Conservation (phyloP, 2,888 invertebrate species). For the Thera obeliscata region DNA sequence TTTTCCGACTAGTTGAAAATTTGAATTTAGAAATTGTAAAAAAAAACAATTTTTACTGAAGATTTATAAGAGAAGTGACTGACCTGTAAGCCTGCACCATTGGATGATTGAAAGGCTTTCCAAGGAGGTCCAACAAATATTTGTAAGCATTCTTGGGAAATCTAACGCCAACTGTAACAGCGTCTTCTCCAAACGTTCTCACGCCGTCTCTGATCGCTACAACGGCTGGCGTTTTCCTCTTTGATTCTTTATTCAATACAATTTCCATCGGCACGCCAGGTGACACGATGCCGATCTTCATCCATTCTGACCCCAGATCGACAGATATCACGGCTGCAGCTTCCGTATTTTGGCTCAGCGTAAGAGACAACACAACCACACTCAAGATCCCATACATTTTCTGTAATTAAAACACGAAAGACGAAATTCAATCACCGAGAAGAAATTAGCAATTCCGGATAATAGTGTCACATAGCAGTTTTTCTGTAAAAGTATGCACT, state of each 20-base stretch:
- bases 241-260: constrained; percentile 98
- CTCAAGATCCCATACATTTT: constrained; percentile 74
- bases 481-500: constrained; percentile 68
- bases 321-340: constrained; percentile 98
- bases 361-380: constrained; percentile 66
- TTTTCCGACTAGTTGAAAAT: neutral
- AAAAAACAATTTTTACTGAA: too few relatives aligned
- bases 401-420: constrained; percentile 63
- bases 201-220: constrained; percentile 95
- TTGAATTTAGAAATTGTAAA: neutral
- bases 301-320: constrained; percentile 98
- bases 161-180: constrained; percentile 92
- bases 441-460: constrained; percentile 56
- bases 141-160: constrained; percentile 95
- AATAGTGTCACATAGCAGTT: constrained; percentile 53
- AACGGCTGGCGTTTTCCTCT: constrained; percentile 96
- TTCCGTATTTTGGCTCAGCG: constrained; percentile 67
- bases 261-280: constrained; percentile 99
- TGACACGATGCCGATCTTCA: constrained; percentile 93
- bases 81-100: constrained; percentile 92
- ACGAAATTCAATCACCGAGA: constrained; percentile 46
- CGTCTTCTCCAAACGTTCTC: constrained; percentile 97
- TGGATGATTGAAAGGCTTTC: constrained; percentile 96
- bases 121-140: constrained; percentile 95
- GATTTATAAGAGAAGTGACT: constrained; percentile 45